phyloP scores from a whole-genome alignment of 2,888 invertebrate genomes.

The Dendrolimus pini region DNA sequence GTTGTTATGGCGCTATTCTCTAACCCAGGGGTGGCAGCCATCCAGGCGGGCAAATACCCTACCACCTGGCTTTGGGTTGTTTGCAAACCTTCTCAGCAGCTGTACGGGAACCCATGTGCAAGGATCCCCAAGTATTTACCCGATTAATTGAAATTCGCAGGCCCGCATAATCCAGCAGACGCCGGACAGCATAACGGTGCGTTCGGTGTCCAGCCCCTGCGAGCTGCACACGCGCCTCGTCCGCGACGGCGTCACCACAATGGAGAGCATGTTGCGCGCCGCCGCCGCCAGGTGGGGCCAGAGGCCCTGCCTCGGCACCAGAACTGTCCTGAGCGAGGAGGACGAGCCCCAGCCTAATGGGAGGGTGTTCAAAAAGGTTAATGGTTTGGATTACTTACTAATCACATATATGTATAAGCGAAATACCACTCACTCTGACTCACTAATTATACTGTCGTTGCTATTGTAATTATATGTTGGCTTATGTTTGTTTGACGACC shows the following conservation, averaged over 20 bases:
- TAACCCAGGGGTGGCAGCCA: no score
- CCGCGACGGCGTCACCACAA: constrained; percentile 85
- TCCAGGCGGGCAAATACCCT: no score
- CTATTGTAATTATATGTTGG: no score
- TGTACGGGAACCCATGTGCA: no score
- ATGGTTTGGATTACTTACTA: background rate
- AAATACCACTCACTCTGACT: no score
- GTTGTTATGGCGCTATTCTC: no score
- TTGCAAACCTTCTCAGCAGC: no score
- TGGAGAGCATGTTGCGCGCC: constrained; percentile 89
- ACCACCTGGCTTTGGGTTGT: no score
- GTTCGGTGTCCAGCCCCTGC: constrained; percentile 82
- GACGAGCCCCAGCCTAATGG: constrained; percentile 97
- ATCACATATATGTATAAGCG: no score
- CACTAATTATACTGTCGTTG: no score
- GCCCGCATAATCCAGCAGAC: constrained; percentile 82
- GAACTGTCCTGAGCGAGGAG: constrained; percentile 93
- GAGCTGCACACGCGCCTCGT: constrained; percentile 84
- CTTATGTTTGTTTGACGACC: no score
- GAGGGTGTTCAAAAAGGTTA: constrained; percentile 94
- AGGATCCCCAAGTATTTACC: no score
- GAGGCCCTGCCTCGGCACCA: constrained; percentile 90
- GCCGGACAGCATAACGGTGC: constrained; percentile 82
- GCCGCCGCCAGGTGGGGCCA: constrained; percentile 84
- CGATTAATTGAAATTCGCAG: constrained; percentile 45